phyloP scores from a whole-genome alignment of 2,113 vertebrate genomes.

The Epinephelus lanceolatus region DNA sequence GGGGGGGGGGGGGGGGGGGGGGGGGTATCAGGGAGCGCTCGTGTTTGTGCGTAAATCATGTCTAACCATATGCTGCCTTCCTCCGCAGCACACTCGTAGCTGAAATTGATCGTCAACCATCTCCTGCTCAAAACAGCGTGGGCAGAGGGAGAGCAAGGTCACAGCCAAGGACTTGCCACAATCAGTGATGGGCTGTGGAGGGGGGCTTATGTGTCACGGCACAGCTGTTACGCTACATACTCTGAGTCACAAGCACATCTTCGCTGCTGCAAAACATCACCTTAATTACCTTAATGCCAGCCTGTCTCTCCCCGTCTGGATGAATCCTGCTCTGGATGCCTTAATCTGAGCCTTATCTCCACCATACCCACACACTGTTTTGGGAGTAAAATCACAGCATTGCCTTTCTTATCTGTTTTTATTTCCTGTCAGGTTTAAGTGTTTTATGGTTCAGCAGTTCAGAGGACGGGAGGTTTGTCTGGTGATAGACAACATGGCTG shows the following conservation, averaged over 20 bases:
- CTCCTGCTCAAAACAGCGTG: constrained; percentile 59
- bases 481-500: constrained; percentile 67
- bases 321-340: constrained; percentile 32
- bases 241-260: constrained; percentile 58
- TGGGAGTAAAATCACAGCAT: constrained; percentile 36
- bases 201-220: constrained; percentile 70
- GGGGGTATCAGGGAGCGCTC: constrained; percentile 28
- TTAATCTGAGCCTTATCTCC: constrained; percentile 48
- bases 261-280: constrained; percentile 64
- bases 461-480: constrained; percentile 49
- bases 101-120: constrained; percentile 76
- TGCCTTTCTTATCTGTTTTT: constrained; percentile 57
- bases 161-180: constrained; percentile 79
- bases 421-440: constrained; percentile 67
- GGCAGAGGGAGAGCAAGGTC: constrained; percentile 75
- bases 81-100: constrained; percentile 44
- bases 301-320: constrained; percentile 21
- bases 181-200: constrained; percentile 68
- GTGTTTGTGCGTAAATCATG: constrained; percentile 74
- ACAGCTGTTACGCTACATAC: constrained; percentile 66
- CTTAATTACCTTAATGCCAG: constrained; percentile 68
- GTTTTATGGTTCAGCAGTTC: constrained; percentile 68
- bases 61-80: constrained; percentile 68
- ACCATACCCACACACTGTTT: constrained; percentile 37
- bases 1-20: background rate